phyloP scores from a whole-genome alignment of 2,113 vertebrate species.

The Trichomycterus rosablanca region DNA sequence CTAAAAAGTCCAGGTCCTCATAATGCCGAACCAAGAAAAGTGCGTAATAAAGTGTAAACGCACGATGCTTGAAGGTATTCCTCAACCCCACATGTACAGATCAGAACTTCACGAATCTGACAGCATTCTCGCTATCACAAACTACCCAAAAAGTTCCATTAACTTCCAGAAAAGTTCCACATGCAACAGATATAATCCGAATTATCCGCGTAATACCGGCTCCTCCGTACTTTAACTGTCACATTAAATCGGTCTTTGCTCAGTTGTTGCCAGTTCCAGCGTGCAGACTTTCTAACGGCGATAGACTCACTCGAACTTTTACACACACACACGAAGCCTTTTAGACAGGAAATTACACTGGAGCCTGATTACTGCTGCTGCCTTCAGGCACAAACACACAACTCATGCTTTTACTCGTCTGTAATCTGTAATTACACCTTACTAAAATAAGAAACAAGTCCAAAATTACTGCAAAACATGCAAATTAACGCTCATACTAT shows the following conservation, averaged over 20 bases:
- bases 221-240: too few species aligned
- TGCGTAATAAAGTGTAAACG: too few species aligned
- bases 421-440: slow-evolving; percentile 64
- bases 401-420: slow-evolving; percentile 53
- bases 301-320: slow-evolving; percentile 21
- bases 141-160: background rate
- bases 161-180: background rate
- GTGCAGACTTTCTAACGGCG: slow-evolving; percentile 1
- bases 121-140: background rate
- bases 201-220: too few species aligned
- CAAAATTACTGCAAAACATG: background rate
- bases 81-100: background rate
- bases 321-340: slow-evolving; percentile 37
- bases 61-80: too few species aligned
- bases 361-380: slow-evolving; percentile 67
- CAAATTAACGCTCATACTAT: background rate
- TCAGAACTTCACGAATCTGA: slow-evolving; percentile 1
- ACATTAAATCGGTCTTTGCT: too few species aligned
- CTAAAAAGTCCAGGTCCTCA: background rate
- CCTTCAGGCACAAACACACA: slow-evolving; percentile 60
- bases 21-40: too few species aligned
- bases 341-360: slow-evolving; percentile 71
- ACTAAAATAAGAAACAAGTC: slow-evolving; percentile 56
- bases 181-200: background rate
- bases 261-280: background rate